Conservation (phyloP, 2,888 invertebrate genomes). For the Malacosoma neustria region DNA sequence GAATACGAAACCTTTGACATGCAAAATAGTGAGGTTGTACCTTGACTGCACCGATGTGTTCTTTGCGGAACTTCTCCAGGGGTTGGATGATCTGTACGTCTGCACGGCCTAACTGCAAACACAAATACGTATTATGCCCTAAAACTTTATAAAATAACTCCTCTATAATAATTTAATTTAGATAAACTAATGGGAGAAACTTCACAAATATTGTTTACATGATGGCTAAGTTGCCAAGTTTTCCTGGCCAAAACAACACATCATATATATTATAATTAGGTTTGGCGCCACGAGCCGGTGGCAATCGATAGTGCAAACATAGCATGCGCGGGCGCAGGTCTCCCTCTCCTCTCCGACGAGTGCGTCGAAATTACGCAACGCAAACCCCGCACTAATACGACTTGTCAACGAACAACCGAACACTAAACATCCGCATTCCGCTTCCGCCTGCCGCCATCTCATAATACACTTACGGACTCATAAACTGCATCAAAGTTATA, state of each 20-base stretch:
- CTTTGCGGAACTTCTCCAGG: constrained; percentile 94
- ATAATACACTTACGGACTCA: no score
- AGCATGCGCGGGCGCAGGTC: not conserved
- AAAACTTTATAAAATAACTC: not conserved
- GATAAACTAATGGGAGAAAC: constrained; percentile 1
- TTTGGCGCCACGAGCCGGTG: not conserved
- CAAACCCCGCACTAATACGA: no score
- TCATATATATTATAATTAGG: no score
- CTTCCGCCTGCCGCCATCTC: no score
- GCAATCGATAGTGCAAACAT: not conserved
- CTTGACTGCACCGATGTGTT: constrained; percentile 96
- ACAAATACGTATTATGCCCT: constrained; percentile 10
- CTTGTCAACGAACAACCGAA: no score
- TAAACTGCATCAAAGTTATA: no score
- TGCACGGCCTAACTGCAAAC: constrained; percentile 89
- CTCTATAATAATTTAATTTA: constrained; percentile 3
- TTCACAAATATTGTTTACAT: not conserved
- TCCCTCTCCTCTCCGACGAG: no score
- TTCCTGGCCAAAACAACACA: no score
- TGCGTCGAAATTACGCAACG: no score
- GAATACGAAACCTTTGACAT: no score
- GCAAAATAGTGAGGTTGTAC: constrained; percentile 67
- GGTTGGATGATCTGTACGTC: constrained; percentile 95
- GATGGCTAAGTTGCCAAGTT: not conserved
- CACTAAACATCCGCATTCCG: no score